A percentile compares a stretch with the other conserved stretches of the same genome.
Evolutionary conservation across 2,113 vertebrate genomes (phyloP).

Genomic region (Indicator maculatus): DNA sequence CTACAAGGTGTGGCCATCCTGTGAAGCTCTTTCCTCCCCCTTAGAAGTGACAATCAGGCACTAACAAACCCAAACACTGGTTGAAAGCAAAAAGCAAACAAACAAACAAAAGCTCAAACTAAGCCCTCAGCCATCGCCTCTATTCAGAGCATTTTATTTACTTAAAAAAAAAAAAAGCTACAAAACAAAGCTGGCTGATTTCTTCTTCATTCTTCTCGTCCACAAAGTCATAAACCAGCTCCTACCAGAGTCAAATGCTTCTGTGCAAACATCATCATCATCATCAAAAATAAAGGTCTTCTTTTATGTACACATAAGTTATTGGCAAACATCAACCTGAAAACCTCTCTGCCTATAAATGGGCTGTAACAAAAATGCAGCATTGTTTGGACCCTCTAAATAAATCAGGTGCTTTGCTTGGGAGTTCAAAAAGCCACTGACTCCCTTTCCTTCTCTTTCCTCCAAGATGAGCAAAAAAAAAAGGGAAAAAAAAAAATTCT

Average conservation of each 20-base stretch:
- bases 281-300: background rate
- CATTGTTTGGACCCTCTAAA: background rate
- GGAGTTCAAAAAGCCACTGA: background rate
- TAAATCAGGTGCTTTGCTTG: background rate
- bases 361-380: background rate
- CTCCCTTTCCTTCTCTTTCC: background rate
- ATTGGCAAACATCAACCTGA: slow-evolving; percentile 44
- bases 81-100: background rate
- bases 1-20: no score
- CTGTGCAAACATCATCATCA: background rate
- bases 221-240: background rate
- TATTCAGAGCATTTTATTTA: slow-evolving; percentile 15
- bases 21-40: no score
- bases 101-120: background rate
- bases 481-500: no score
- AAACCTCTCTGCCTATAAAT: background rate
- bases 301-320: slow-evolving; percentile 24
- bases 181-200: background rate
- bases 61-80: no score
- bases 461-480: no score
- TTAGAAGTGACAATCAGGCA: no score
- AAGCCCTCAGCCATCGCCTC: background rate
- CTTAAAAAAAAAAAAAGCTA: background rate
- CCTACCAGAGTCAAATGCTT: background rate
- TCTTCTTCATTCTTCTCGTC: background rate